A percentile compares a stretch with the other conserved stretches of the same genome.
These are phyloP conservation scores for Macrosiphum euphorbiae DNA, from an alignment of 2,888 invertebrate species.

Conservation along the genomic window DNA sequence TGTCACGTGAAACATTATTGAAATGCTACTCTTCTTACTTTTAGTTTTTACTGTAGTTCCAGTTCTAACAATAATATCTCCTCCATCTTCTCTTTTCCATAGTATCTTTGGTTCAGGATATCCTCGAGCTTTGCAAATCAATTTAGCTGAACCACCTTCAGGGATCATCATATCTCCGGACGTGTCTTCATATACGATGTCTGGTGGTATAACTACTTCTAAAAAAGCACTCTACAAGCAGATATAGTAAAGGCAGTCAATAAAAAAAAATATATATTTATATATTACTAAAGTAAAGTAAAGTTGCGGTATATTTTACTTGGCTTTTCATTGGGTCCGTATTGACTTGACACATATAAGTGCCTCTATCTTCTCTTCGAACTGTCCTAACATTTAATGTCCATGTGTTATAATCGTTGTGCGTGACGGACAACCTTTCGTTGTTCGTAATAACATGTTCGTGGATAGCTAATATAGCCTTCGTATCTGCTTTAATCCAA, in stretches of 20 bases:
- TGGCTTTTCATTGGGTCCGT: constrained; percentile 96
- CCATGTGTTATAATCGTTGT: constrained; percentile 95
- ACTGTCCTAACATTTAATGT: constrained; percentile 89
- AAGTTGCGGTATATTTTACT: constrained; percentile 73
- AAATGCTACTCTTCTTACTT: constrained; percentile 71
- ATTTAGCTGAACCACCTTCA: constrained; percentile 90
- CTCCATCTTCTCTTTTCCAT: constrained; percentile 89
- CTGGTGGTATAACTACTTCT: constrained; percentile 93
- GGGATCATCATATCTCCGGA: constrained; percentile 95
- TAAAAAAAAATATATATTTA: not conserved
- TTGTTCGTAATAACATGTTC: constrained; percentile 95
- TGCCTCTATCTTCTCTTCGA: constrained; percentile 87
- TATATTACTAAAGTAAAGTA: not conserved
- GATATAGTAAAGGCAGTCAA: not conserved
- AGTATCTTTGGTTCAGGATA: constrained; percentile 87
- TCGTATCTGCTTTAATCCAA: constrained; percentile 95
- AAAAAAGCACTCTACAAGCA: constrained; percentile 82
- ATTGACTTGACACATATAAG: constrained; percentile 96
- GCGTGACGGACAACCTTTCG: constrained; percentile 88
- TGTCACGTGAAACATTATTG: constrained; percentile 70
- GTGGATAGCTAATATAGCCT: constrained; percentile 92
- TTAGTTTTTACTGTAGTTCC: constrained; percentile 77
- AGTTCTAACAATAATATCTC: constrained; percentile 84
- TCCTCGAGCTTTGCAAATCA: constrained; percentile 88
- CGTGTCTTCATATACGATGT: constrained; percentile 89